Conservation (phyloP, 2,888 invertebrate genomes). For the Sphaeridia pumilis region DNA sequence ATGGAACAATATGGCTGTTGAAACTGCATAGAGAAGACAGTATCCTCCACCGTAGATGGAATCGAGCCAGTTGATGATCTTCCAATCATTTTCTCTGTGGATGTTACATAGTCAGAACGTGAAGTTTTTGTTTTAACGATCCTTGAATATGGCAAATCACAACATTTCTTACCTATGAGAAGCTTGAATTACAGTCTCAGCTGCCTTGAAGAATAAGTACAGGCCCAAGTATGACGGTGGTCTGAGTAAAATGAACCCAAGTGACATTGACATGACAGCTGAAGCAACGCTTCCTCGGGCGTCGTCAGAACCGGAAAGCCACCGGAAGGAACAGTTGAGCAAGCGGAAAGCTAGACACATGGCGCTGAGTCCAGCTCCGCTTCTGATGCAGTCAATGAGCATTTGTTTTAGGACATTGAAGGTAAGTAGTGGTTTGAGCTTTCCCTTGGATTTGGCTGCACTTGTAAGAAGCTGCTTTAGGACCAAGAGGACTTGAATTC, state of each 20-base stretch:
- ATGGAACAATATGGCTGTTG: constrained; percentile 65
- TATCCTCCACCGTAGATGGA: constrained; percentile 35
- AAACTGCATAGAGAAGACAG: constrained; percentile 56
- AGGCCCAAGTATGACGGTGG: constrained; percentile 31
- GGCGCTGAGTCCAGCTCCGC: constrained; percentile 30
- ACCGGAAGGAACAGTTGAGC: constrained; percentile 34
- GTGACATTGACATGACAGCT: constrained; percentile 30
- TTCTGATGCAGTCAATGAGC: constrained; percentile 23
- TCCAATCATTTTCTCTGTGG: constrained; percentile 30
- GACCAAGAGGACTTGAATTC: constrained; percentile 20
- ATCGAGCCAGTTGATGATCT: constrained; percentile 27
- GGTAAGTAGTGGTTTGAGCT: neutral
- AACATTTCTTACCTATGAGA: constrained; percentile 35
- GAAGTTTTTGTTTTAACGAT: no score
- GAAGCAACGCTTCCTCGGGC: constrained; percentile 29
- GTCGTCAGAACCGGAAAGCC: constrained; percentile 34
- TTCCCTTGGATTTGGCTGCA: neutral
- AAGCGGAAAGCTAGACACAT: constrained; percentile 33
- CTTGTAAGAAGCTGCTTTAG: constrained; percentile 7
- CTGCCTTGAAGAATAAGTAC: constrained; percentile 34
- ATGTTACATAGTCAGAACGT: no score
- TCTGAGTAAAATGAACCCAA: constrained; percentile 30
- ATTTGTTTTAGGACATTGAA: constrained; percentile 2
- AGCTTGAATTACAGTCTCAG: constrained; percentile 28
- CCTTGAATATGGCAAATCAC: no score